These are phyloP conservation scores for Paracanthobrama guichenoti DNA, from an alignment of 2,113 vertebrate genomes.

Conservation along the genomic window DNA sequence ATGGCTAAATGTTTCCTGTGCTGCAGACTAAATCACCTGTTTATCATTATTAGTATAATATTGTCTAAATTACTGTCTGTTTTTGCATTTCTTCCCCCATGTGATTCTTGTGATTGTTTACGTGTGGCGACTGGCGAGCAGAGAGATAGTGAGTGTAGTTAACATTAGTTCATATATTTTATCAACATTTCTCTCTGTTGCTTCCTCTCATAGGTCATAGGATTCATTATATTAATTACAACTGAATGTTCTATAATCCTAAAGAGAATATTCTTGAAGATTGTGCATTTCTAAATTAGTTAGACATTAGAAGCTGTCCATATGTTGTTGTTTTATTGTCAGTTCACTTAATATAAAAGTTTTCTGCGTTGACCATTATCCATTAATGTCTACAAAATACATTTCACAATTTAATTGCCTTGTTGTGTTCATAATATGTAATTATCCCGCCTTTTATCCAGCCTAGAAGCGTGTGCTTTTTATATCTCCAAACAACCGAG, in stretches of 20 bases:
- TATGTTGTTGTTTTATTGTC: not conserved
- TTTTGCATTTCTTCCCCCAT: not conserved
- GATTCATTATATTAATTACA: not conserved
- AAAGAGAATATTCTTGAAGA: not conserved
- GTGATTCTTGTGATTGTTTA: not conserved
- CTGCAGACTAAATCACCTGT: not conserved
- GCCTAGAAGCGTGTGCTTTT: not conserved
- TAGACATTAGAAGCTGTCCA: not conserved
- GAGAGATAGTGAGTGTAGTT: not conserved
- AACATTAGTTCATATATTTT: too few relatives aligned
- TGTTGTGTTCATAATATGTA: constrained; percentile 14
- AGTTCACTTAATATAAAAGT: not conserved
- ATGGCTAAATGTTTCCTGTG: not conserved
- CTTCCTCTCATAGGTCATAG: too few relatives aligned
- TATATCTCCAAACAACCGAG: not conserved
- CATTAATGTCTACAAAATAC: not conserved
- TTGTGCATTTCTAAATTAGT: not conserved
- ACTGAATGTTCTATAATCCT: too few relatives aligned
- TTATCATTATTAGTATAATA: not conserved
- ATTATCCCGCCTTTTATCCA: not conserved
- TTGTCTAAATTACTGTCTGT: not conserved
- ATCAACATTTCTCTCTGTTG: too few relatives aligned
- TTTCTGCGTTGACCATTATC: not conserved
- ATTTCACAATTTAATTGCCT: not conserved
- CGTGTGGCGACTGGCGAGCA: not conserved